Percentiles rank a stretch among this genome's conserved stretches.
Evolutionary conservation across 1,140 invertebrate genomes (phyloP).

Genomic region (Daktulosphaira vitifoliae): DNA sequence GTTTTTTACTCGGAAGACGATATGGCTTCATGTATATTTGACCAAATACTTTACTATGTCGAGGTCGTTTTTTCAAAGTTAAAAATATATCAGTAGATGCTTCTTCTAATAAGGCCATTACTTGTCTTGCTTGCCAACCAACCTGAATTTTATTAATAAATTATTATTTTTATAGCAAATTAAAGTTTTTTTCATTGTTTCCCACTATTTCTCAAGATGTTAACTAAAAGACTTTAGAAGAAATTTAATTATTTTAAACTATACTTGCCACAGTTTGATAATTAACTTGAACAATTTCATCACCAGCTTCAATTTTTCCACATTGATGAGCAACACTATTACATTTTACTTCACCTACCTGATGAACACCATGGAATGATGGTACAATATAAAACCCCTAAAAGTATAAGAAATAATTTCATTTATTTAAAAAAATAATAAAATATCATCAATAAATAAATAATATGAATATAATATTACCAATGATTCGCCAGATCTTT

Average conservation of each 20-base stretch:
- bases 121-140: conserved; percentile 74
- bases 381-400: conserved; percentile 76
- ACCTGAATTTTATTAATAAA: conserved; percentile 45
- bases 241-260: conserved; percentile 17
- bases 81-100: conserved; percentile 70
- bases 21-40: conserved; percentile 74
- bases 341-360: conserved; percentile 76
- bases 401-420: conserved; percentile 36
- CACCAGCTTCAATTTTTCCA: conserved; percentile 82
- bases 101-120: conserved; percentile 64
- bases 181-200: too few relatives aligned
- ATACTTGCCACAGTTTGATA: conserved; percentile 77
- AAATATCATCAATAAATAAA: too few relatives aligned
- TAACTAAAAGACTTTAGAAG: neutral
- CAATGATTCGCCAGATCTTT: conserved; percentile 64
- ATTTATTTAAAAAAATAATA: neutral
- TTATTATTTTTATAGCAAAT: neutral
- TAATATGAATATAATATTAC: conserved; percentile 42
- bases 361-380: conserved; percentile 75
- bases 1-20: conserved; percentile 64
- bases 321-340: conserved; percentile 74
- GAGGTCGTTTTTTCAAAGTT: conserved; percentile 73
- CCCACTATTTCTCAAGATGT: too few relatives aligned
- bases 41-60: conserved; percentile 72
- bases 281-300: conserved; percentile 88